These are phyloP conservation scores for Leuctra nigra DNA, from an alignment of 2,888 invertebrate genomes.

Conservation along the genomic window DNA sequence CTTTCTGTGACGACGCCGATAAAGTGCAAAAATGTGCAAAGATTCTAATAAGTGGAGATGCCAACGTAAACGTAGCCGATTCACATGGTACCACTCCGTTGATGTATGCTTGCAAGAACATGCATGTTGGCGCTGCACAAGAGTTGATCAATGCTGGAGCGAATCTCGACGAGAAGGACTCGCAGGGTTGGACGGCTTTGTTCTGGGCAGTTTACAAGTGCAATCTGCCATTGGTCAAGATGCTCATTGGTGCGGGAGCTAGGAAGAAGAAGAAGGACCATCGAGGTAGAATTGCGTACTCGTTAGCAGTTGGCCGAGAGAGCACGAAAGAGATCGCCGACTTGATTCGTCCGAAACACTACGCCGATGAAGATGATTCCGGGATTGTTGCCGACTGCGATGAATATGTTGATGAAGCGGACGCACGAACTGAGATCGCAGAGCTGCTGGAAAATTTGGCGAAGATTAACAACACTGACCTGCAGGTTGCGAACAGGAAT, in stretches of 20 bases:
- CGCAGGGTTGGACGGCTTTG: constrained; percentile 31
- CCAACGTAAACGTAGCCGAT: constrained; percentile 27
- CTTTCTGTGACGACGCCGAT: constrained; percentile 24
- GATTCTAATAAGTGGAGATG: constrained; percentile 27
- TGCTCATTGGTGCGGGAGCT: constrained; percentile 28
- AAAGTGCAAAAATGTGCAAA: constrained; percentile 28
- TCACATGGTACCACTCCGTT: constrained; percentile 27
- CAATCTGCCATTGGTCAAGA: constrained; percentile 21
- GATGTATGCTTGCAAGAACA: constrained; percentile 27
- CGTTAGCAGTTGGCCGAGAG: constrained; percentile 27
- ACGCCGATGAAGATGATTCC: constrained; percentile 8
- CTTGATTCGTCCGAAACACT: constrained; percentile 23
- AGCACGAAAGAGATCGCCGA: constrained; percentile 26
- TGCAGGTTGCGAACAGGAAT: too few relatives aligned
- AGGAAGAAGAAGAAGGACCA: constrained; percentile 27
- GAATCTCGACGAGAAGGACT: constrained; percentile 28
- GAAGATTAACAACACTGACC: too few relatives aligned
- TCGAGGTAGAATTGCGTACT: constrained; percentile 24
- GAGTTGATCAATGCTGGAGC: constrained; percentile 26
- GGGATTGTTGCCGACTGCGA: neutral
- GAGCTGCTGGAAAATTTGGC: neutral
- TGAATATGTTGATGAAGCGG: neutral
- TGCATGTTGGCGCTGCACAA: constrained; percentile 23
- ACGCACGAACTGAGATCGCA: neutral
- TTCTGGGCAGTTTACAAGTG: constrained; percentile 28